Base-by-base conservation (phyloP, 2,113 vertebrate species). In the Verasper variegatus region DNA sequence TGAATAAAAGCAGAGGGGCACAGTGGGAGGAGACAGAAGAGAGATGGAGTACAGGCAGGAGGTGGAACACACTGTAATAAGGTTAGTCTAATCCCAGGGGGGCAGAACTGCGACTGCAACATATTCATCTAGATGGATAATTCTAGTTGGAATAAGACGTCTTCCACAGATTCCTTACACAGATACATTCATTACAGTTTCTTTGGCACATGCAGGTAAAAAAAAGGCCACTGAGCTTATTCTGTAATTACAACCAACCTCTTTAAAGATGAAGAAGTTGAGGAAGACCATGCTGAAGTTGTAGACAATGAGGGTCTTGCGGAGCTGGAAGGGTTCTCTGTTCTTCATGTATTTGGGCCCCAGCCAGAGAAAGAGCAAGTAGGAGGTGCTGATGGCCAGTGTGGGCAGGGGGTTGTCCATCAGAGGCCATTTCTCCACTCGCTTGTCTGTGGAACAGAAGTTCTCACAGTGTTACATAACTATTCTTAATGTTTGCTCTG, bases 251-350 rank as follows among this genome's bases (percentile, higher is more conserved):
- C 27, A n/a, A 90, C 91, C 40, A 77, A 98, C 98, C 97, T 99
- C 98, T 96, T 97, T 98, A 89, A 97, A 99, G 91, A 99, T 99
- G 93, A 97, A 99, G 92, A 99, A 94, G 92, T 99, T 99, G 87
- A 99, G 96, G 86, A 99, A 93, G 92, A 99, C 97, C 98, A 99
- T 99, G 72, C 97, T 97, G 89, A 99, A 99, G 94, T 99, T 99
- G 95, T 99, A 99, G 90, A 95, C 42, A 64, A 99, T 96, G 83
- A 99, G 95, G n/a, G 96, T 95, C 82, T 95, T 96, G 74, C 98
- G 96, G 78, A 99, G 94, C 91, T 99, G 98, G 88, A 99, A 97
- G 40, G 98, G 95, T 84, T 99, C 97, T 84, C 96, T 94, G 68
- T 96, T 95, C 94, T 96, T 96, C 98, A 99, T 99, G 94, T 96